These are phyloP conservation scores for Erpobdella octoculata DNA, from an alignment of 2,888 invertebrate species.

Conservation along the genomic window DNA sequence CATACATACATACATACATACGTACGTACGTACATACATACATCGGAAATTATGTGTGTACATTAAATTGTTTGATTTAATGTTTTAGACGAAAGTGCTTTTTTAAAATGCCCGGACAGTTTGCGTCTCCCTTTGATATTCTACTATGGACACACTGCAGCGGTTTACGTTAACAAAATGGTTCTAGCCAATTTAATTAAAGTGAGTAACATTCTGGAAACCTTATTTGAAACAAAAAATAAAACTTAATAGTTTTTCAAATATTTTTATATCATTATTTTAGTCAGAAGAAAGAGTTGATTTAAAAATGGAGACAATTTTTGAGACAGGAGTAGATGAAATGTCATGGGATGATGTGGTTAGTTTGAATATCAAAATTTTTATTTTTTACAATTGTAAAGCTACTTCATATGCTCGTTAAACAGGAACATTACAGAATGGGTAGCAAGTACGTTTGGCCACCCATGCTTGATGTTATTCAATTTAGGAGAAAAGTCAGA, in stretches of 20 bases:
- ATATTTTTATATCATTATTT: too few species aligned
- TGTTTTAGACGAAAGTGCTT: conserved; percentile 43
- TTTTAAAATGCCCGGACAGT: conserved; percentile 48
- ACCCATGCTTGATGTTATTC: conserved; percentile 41
- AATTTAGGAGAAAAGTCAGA: conserved; percentile 45
- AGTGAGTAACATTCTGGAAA: conserved; percentile 37
- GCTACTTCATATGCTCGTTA: not conserved
- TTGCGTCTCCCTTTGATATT: conserved; percentile 50
- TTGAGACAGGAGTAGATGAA: conserved; percentile 52
- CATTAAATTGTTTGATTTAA: not conserved
- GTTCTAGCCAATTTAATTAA: conserved; percentile 45
- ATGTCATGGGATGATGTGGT: conserved; percentile 52
- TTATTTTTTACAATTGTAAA: not conserved
- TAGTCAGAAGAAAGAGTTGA: conserved; percentile 41
- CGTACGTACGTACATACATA: too few species aligned
- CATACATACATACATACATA: too few species aligned
- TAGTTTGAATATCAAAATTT: conserved; percentile 31
- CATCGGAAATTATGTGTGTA: not conserved
- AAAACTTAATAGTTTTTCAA: too few species aligned
- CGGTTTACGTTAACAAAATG: conserved; percentile 49
- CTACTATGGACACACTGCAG: conserved; percentile 50
- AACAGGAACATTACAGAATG: conserved; percentile 49
- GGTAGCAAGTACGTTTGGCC: conserved; percentile 49
- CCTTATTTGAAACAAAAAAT: too few species aligned
- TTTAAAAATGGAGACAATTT: conserved; percentile 45